Percentiles rank a stretch among this genome's conserved stretches.
Conservation (phyloP, 2,113 vertebrate species). For the Sceloporus undulatus region DNA sequence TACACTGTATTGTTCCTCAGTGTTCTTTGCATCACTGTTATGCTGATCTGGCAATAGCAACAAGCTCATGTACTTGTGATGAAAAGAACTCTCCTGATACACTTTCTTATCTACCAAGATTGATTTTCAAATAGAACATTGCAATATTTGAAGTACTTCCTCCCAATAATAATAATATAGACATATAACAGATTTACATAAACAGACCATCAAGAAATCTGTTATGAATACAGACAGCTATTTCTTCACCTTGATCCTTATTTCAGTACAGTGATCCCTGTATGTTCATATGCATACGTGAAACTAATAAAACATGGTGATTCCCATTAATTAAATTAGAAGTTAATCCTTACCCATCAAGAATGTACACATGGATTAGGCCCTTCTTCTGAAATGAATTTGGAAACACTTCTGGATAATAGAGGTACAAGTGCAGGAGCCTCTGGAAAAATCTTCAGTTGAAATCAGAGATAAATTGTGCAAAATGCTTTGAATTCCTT, state of each 20-base stretch:
- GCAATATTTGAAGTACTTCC: not conserved
- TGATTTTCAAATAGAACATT: not conserved
- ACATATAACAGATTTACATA: not conserved
- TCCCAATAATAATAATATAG: not conserved
- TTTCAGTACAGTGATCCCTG: not conserved
- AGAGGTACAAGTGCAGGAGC: not conserved
- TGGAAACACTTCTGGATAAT: not conserved
- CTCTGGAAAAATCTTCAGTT: too few species aligned
- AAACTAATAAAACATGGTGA: not conserved
- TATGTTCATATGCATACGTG: not conserved
- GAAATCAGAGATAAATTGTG: too few species aligned
- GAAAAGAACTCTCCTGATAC: not conserved
- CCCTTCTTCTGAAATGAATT: not conserved
- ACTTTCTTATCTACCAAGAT: not conserved
- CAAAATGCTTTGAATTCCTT: too few species aligned
- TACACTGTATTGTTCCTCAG: not conserved
- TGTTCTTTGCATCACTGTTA: conserved; percentile 1
- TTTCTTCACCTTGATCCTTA: not conserved
- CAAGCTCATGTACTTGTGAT: conserved; percentile 9
- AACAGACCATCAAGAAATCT: not conserved
- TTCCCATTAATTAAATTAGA: not conserved
- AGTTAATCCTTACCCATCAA: not conserved
- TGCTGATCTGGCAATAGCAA: not conserved
- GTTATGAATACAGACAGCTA: not conserved
- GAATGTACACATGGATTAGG: not conserved